phyloP scores from a whole-genome alignment of 1,140 invertebrate genomes.

The Ooceraea biroi region DNA sequence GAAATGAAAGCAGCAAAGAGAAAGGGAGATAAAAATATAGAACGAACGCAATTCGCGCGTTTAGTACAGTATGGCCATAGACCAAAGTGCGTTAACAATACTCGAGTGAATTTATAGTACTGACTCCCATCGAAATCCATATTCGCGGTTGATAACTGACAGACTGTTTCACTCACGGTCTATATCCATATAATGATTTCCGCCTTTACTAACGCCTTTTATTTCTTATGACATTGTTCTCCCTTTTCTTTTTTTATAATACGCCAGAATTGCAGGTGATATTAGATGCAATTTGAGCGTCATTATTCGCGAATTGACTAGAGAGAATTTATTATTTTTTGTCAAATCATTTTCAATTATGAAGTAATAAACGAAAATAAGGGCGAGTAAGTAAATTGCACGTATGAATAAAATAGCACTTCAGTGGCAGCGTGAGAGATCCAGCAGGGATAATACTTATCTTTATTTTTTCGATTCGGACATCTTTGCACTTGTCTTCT shows the following conservation, averaged over 20 bases:
- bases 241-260: slow-evolving; percentile 6
- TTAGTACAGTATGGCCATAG: slow-evolving; percentile 31
- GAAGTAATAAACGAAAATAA: slow-evolving; percentile 5
- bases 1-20: slow-evolving; percentile 3
- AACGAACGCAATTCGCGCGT: not conserved
- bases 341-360: slow-evolving; percentile 12
- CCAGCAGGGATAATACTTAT: not conserved
- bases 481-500: slow-evolving; percentile 1
- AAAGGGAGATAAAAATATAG: slow-evolving; percentile 10
- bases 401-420: slow-evolving; percentile 18
- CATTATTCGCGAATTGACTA: not conserved
- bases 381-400: not conserved
- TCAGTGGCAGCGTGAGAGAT: not conserved
- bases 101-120: slow-evolving; percentile 28
- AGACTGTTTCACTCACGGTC: not conserved
- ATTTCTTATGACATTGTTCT: not conserved
- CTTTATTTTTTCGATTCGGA: not conserved
- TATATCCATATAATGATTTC: no score
- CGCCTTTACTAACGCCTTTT: not conserved
- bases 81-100: slow-evolving; percentile 16
- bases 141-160: not conserved
- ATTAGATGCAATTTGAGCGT: slow-evolving; percentile 8
- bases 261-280: not conserved
- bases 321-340: not conserved
- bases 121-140: slow-evolving; percentile 9